A percentile compares a stretch with the other conserved stretches of the same genome.
phyloP scores from a whole-genome alignment of 2,113 vertebrate genomes.

The Dipodomys ordii region DNA sequence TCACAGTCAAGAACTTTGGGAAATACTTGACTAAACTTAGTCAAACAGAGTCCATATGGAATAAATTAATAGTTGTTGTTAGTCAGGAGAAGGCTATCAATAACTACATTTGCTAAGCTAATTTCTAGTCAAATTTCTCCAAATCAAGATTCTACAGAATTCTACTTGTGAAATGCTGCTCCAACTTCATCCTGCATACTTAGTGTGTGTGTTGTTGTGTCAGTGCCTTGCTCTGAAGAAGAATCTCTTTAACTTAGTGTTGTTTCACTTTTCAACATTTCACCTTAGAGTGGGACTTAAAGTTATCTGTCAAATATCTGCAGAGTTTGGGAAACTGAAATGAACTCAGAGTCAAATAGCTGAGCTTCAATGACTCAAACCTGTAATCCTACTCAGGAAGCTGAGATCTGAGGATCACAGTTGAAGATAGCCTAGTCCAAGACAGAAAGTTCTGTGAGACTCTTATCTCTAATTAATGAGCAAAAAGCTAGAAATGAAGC shows the following conservation, averaged over 20 bases:
- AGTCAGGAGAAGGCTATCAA: not conserved
- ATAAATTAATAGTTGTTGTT: not conserved
- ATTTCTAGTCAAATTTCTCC: constrained; percentile 17
- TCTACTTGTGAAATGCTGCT: not conserved
- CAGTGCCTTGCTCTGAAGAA: not conserved
- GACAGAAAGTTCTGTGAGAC: too few relatives aligned
- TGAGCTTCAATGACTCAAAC: too few relatives aligned
- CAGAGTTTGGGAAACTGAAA: not conserved
- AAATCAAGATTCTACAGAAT: not conserved
- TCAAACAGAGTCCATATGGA: not conserved
- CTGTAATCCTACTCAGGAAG: too few relatives aligned
- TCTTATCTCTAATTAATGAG: too few relatives aligned
- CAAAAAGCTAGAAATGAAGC: too few relatives aligned
- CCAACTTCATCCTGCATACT: not conserved
- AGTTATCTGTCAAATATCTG: not conserved
- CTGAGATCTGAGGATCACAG: too few relatives aligned
- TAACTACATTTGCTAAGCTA: constrained; percentile 14
- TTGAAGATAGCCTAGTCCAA: too few relatives aligned
- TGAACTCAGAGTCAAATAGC: not conserved
- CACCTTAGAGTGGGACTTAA: not conserved
- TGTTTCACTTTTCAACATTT: not conserved
- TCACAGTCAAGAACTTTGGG: not conserved
- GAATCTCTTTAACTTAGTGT: not conserved
- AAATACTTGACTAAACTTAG: not conserved
- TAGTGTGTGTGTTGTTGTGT: not conserved